phyloP scores from a whole-genome alignment of 2,113 vertebrate species.

The Ciconia maguari region DNA sequence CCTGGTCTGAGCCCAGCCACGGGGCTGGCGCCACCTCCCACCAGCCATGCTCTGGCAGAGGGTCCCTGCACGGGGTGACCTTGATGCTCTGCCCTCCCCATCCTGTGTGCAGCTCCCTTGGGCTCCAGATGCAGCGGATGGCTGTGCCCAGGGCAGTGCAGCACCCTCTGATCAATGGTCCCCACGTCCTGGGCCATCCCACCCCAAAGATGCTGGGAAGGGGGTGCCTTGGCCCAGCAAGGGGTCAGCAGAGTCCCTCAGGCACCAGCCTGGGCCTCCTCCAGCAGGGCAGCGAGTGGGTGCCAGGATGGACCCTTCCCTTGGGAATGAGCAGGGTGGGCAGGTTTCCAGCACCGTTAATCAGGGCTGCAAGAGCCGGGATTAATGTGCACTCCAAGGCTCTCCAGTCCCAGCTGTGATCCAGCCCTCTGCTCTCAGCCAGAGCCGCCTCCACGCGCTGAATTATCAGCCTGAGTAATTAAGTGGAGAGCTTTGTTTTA shows the following conservation, averaged over 20 bases:
- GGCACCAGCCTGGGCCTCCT: background rate
- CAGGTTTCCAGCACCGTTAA: conserved; percentile 38
- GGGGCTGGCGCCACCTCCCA: background rate
- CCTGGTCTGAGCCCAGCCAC: background rate
- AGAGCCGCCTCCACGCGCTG: conserved; percentile 45
- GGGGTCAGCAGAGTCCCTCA: background rate
- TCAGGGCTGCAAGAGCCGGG: conserved; percentile 20
- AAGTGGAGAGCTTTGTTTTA: conserved; percentile 67
- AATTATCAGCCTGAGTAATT: conserved; percentile 63
- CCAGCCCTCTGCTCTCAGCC: conserved; percentile 59
- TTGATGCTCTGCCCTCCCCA: background rate
- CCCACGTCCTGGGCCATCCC: background rate
- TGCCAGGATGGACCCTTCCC: background rate
- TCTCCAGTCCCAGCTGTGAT: conserved; percentile 61
- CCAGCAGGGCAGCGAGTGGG: accelerated
- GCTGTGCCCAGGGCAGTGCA: background rate
- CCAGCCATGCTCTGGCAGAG: background rate
- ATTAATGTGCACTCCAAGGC: conserved; percentile 59
- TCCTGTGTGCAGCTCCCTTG: background rate
- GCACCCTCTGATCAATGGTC: background rate
- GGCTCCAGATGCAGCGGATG: background rate
- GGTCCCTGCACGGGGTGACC: background rate
- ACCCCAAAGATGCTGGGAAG: background rate
- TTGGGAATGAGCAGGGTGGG: background rate
- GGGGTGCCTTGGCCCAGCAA: accelerated